Conservation (phyloP, 2,797 vertebrate species). For the Heteromormyrus szaboi region DNA sequence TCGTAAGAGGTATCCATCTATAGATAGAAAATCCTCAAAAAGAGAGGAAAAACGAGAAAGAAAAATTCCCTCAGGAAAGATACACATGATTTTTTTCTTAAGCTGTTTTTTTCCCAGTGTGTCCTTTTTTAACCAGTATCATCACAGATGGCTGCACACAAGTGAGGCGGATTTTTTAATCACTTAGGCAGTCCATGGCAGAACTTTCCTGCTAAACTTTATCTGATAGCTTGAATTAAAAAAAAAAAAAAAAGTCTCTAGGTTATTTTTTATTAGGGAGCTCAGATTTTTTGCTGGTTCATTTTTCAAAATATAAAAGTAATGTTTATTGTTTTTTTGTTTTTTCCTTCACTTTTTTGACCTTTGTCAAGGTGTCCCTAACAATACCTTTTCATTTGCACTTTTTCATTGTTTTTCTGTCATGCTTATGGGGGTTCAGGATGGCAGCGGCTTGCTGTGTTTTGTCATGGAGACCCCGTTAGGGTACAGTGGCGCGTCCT, state of each 20-base stretch:
- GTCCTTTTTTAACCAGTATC: slow-evolving; percentile 16
- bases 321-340: background rate
- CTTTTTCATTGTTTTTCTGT: background rate
- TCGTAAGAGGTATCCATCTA: slow-evolving; percentile 14
- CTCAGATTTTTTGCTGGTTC: background rate
- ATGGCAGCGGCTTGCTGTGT: background rate
- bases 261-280: background rate
- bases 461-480: background rate
- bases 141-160: background rate
- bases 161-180: background rate
- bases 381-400: background rate
- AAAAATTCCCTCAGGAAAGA: slow-evolving; percentile 13
- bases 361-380: background rate
- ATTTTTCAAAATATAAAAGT: background rate
- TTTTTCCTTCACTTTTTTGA: background rate
- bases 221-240: background rate
- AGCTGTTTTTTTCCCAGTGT: background rate
- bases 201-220: slow-evolving; percentile 14
- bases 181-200: background rate
- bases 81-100: slow-evolving; percentile 14
- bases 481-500: background rate
- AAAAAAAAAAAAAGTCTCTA: slow-evolving; percentile 2
- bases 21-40: slow-evolving; percentile 15
- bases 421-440: background rate
- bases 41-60: background rate